A percentile compares a stretch with the other conserved stretches of the same genome.
Conservation (phyloP, 2,113 vertebrate species). For the Chaetura pelagica region DNA sequence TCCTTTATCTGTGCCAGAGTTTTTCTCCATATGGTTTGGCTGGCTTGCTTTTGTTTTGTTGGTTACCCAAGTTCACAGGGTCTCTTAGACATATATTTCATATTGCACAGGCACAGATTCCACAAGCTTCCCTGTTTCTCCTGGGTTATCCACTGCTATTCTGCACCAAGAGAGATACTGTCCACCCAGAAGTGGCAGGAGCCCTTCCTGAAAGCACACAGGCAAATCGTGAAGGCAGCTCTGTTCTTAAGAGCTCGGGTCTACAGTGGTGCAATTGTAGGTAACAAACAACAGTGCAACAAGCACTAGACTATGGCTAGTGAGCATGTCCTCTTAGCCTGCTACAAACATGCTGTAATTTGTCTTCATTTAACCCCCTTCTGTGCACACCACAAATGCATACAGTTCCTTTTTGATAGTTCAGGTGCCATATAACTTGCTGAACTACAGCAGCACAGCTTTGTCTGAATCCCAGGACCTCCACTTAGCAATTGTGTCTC, state of each 20-base stretch:
- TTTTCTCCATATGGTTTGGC: not conserved
- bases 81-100: not conserved
- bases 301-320: too few relatives aligned
- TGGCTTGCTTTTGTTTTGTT: not conserved
- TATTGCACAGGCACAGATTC: not conserved
- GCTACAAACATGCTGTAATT: not conserved
- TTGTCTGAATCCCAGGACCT: not conserved
- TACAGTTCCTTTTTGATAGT: not conserved
- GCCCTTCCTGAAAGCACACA: not conserved
- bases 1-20: not conserved
- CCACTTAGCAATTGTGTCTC: not conserved
- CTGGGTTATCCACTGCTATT: not conserved
- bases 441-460: not conserved
- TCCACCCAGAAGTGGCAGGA: not conserved
- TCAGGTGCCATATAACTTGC: not conserved
- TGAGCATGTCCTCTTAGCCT: not conserved
- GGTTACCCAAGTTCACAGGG: not conserved
- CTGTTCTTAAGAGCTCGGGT: not conserved
- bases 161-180: not conserved
- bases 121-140: not conserved
- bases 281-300: not conserved
- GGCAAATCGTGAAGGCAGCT: not conserved
- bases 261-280: not conserved
- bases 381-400: not conserved
- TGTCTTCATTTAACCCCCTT: not conserved